Evolutionary conservation across 2,797 vertebrate species (phyloP), one percentile per base, ranked within the genome.

Genomic region (Pangasius larnaudii): DNA sequence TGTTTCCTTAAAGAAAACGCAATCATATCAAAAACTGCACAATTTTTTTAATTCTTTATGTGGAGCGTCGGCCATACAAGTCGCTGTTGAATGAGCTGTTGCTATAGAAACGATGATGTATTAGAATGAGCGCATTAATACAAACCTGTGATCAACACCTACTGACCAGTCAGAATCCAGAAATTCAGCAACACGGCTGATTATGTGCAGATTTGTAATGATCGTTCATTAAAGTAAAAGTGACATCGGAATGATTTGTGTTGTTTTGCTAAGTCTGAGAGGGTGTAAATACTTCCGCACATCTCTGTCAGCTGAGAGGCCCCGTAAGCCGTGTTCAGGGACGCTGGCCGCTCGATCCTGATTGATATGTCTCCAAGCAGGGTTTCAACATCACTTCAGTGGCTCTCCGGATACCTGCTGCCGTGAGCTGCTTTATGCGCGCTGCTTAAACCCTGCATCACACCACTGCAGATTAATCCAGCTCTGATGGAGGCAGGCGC

Each of bases 391-490:
- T 85, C 89, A 88, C 88, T 84, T 78, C 67, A 91, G 90, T 59
- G 88, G 65, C 67, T 89, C 59, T 83, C n/a, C 61, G 82, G 75
- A 80, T 36, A 80, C 74, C 58, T 77, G 82, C 82, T 88, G 88
- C 80, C 87, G 86, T 65, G 74, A 86, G 46, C 61, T 86, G 81
- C 88, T 89, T 89, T 90, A 89, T 89, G 65, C 84, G 59, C 85
- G 87, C 87, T 88, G 51, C 84, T 84, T 58, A 65, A 61, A 13
- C 53, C 69, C 80, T 72, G 75, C 36, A 85, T 90, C 86, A 87
- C 74, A 67, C 61, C 88, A 74, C 79, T 84, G 69, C 84, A 90
- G 71, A 90, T 89, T 88, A 87, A 91, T 91, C 89, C 75, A 22
- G 27, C 85, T 85, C 87, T 53, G 71, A 89, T 69, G 84, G 79